Percentiles rank a stretch among this genome's conserved stretches.
phyloP scores from a whole-genome alignment of 1,140 invertebrate species.

The Papilio helenus region DNA sequence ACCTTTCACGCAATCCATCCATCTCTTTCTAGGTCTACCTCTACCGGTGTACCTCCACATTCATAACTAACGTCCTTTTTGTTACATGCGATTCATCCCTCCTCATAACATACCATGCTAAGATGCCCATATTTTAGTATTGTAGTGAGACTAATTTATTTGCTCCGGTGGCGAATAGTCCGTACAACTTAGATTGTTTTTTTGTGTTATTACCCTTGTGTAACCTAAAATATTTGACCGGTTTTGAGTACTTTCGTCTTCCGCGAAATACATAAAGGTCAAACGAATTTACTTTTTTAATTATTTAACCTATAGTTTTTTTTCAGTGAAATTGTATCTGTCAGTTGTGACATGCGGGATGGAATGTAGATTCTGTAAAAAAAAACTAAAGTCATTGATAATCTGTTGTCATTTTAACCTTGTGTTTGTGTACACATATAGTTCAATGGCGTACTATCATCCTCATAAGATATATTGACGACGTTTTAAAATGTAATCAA shows the following conservation, averaged over 20 bases:
- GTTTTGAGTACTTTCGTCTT: background rate
- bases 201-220: no score
- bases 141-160: no score
- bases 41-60: no score
- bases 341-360: conserved; percentile 7
- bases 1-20: no score
- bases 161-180: no score
- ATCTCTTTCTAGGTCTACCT: no score
- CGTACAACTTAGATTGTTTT: no score
- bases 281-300: background rate
- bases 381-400: conserved; percentile 14
- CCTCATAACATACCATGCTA: no score
- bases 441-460: no score
- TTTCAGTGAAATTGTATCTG: background rate
- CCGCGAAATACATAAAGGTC: background rate
- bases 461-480: background rate
- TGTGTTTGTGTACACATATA: background rate
- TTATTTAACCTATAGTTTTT: background rate
- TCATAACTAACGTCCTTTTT: no score
- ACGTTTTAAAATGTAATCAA: background rate
- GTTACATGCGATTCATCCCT: no score
- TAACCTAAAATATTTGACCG: background rate
- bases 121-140: no score
- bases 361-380: background rate
- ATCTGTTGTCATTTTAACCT: background rate